Evolutionary conservation across 1,140 invertebrate species (phyloP).

Genomic region (Drosophila ironensis): DNA sequence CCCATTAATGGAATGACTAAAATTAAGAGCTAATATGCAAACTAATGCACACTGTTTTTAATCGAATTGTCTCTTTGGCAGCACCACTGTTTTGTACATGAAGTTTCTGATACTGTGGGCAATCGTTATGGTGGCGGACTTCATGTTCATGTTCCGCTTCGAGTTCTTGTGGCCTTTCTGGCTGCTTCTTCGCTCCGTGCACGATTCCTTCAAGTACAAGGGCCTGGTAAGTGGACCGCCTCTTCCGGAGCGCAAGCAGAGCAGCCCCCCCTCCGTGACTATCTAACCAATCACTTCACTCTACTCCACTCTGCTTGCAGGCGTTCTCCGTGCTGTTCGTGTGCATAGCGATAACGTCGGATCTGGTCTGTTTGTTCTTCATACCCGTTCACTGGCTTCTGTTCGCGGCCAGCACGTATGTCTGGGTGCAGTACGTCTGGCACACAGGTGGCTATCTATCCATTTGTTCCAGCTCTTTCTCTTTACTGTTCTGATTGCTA

Average conservation of each 20-base stretch:
- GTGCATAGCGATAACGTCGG: constrained; percentile 98
- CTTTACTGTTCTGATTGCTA: neutral
- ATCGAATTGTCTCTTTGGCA: constrained; percentile 82
- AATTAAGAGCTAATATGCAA: neutral
- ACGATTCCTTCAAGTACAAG: constrained; percentile 99
- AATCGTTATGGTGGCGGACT: constrained; percentile 97
- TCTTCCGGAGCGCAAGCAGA: no score
- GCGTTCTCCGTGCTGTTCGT: constrained; percentile 99
- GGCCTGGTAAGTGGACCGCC: constrained; percentile 91
- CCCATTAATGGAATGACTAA: neutral
- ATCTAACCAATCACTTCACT: neutral
- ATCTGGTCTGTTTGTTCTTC: constrained; percentile 99
- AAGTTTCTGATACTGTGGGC: constrained; percentile 98
- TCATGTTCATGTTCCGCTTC: constrained; percentile 98
- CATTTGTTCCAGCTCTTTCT: neutral
- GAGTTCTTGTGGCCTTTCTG: constrained; percentile 99
- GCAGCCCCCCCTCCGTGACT: no score
- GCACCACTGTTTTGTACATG: constrained; percentile 96
- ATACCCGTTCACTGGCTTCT: constrained; percentile 99
- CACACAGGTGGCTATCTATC: constrained; percentile 91
- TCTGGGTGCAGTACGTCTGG: constrained; percentile 99
- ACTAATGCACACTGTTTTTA: neutral
- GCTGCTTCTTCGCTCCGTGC: constrained; percentile 96
- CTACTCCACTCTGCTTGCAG: constrained; percentile 84
- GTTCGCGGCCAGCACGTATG: constrained; percentile 98